phyloP scores from a whole-genome alignment of 2,797 vertebrate species.

The Semaprochilodus insignis region DNA sequence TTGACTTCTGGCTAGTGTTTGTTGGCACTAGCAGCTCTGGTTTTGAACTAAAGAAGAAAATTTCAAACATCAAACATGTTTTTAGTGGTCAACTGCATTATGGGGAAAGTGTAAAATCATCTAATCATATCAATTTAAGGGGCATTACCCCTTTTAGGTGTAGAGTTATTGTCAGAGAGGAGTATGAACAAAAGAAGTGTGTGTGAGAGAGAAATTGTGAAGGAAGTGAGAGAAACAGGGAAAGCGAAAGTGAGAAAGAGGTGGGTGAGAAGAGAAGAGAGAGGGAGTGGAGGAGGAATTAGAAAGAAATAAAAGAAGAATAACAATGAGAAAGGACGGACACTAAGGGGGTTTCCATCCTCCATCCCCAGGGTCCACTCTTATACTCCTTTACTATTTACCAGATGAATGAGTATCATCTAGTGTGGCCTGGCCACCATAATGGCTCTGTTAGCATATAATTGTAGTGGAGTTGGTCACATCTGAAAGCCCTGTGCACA shows the following conservation, averaged over 20 bases:
- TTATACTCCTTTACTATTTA: conserved; percentile 54
- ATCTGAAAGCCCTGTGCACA: conserved; percentile 68
- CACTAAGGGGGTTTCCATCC: conserved; percentile 14
- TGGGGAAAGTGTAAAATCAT: too few relatives aligned
- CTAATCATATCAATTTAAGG: neutral
- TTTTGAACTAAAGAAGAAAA: too few relatives aligned
- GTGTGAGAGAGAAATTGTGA: neutral
- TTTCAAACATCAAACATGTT: too few relatives aligned
- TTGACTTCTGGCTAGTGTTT: too few relatives aligned
- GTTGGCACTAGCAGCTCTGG: too few relatives aligned
- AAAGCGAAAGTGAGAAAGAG: neutral
- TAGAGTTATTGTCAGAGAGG: neutral
- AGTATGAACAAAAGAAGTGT: neutral
- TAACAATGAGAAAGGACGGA: conserved; percentile 26
- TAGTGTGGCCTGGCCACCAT: conserved; percentile 58
- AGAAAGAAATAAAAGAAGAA: neutral
- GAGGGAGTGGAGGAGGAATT: neutral
- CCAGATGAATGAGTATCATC: conserved; percentile 64
- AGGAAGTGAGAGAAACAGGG: neutral
- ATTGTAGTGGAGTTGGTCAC: conserved; percentile 71
- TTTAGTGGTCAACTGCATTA: too few relatives aligned
- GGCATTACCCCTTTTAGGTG: neutral
- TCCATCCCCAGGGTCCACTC: conserved; percentile 2
- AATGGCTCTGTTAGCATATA: conserved; percentile 68
- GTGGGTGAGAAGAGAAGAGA: neutral